Base-by-base conservation (phyloP, 2,113 vertebrate genomes). In the Chaetodon trifascialis region DNA sequence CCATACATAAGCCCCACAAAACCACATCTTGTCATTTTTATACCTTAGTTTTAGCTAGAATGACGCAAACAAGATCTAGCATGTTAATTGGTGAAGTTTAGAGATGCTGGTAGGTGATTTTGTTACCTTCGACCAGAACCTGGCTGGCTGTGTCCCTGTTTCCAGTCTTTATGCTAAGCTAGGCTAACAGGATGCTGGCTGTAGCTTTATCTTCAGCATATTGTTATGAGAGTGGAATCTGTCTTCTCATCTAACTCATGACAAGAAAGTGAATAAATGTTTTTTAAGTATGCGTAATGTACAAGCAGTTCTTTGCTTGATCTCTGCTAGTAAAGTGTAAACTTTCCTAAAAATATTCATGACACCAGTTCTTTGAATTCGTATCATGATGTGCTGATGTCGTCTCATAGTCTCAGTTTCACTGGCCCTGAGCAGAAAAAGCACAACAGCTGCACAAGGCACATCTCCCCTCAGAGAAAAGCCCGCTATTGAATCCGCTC, bases 401-500 rank as follows among this genome's bases (percentile, higher is more conserved):
- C 3, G 30, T 30, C 1, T 30, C 30, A 30, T 34, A 25, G 30
- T 62, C 14, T 47, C 17, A 44, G 16, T 60, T 72, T 44, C n/a
- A 21, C 11, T 23, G 11, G 25, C 62, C 56, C 19, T 25, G 19
- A 69, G 66, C 58, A 51, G 12, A 80, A 62, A 44, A 46, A 77
- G 49, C 72, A 71, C 3, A 30, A 25, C n/a, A 34, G 51, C 55
- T 76, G n/a, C 71, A 77, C 71, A 3, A 30, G 79, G 17, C 25
- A 1, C 40, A 11, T 14, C 7, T 78, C 54, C 60, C 80, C 69
- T 38, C 68, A 25, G 71, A 83, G 69, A 75, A 86, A 81, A 51
- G 11, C 19, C 36, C 23, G 2, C 19, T 75, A 42, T 38, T 86
- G 72, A 67, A 76, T 72, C 21, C 70, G 71, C 79, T 68, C 16